Evolutionary conservation across 2,797 vertebrate species (phyloP), one percentile per base, ranked within the genome.

Genomic region (Craterocephalus amniculus): DNA sequence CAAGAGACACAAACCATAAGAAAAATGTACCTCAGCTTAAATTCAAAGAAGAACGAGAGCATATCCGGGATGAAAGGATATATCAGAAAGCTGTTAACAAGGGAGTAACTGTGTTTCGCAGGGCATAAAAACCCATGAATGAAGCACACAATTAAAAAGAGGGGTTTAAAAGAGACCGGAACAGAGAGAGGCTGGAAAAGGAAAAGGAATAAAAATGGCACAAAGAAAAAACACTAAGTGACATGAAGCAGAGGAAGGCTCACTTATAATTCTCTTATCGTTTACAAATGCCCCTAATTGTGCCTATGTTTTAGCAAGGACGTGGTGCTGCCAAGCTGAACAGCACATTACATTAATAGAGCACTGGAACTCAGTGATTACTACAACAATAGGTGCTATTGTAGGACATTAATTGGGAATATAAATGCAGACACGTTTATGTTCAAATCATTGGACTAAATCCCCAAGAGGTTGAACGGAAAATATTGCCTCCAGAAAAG

Each of bases 271-370:
- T 89, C 83, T 90, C 83, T 88, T 76, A 90, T 90, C 80, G 1
- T 83, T 87, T 82, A 78, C 88, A 87, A 89, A 92, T 80, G 83
- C 78, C 81, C 61, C 80, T 87, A 87, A 91, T 91, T 91, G 88
- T n/a, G 38, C 72, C 68, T 72, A 43, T 89, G 89, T 90, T 90
- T 88, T 64, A 88, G 77, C 62, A 24, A 79, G 79, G 77, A 89
- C 22, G 51, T 52, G 31, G 74, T 8, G 74, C 81, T 83, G 86
- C 85, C 83, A 85, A 84, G 83, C 80, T 13, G 70, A 89, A 81
- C 85, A 57, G 83, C 75, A 73, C 85, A 87, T 89, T 83, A 84
- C 85, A 84, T 84, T 86, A 78, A 85, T 78, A 79, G 82, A 91
- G 86, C 60, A 84, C 87, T 85, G 81, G 84, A 85, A 80, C 80